Evolutionary conservation across 23 tunicate genomes (phyloP).

Genomic region (Styela clava): DNA sequence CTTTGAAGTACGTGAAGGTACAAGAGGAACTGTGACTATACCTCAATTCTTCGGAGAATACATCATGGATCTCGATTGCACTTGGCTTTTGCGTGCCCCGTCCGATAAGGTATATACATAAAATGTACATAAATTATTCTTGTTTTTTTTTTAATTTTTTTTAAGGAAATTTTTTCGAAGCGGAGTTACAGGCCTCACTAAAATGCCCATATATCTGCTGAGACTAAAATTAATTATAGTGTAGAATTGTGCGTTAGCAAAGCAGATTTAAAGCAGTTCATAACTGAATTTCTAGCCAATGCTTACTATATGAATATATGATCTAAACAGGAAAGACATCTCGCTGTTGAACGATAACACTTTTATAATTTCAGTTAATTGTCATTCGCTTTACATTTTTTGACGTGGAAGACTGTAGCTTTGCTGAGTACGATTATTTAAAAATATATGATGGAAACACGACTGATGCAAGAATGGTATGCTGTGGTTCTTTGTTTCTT

Average conservation of each 20-base stretch:
- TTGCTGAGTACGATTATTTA: neutral
- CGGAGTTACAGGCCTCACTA: no score
- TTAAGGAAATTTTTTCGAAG: neutral
- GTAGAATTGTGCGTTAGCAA: no score
- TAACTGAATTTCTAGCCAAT: no score
- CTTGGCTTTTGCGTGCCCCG: slow-evolving; percentile 4
- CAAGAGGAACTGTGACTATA: neutral
- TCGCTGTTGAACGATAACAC: no score
- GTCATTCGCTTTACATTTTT: slow-evolving; percentile 8
- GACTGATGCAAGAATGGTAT: neutral
- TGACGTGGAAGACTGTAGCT: slow-evolving; percentile 14
- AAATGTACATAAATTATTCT: neutral
- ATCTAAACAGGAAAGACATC: no score
- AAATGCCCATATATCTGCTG: no score
- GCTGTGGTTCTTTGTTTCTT: neutral
- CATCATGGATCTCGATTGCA: neutral
- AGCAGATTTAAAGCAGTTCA: no score
- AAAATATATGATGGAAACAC: slow-evolving; percentile 9
- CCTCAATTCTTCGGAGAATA: neutral
- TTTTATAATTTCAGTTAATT: slow-evolving; percentile 22
- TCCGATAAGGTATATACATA: neutral
- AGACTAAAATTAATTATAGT: no score
- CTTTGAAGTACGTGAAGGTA: neutral
- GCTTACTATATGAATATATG: no score
- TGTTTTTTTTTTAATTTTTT: no score